These are phyloP conservation scores for Dendrolimus kikuchii DNA, from an alignment of 1,140 invertebrate species.

Conservation along the genomic window DNA sequence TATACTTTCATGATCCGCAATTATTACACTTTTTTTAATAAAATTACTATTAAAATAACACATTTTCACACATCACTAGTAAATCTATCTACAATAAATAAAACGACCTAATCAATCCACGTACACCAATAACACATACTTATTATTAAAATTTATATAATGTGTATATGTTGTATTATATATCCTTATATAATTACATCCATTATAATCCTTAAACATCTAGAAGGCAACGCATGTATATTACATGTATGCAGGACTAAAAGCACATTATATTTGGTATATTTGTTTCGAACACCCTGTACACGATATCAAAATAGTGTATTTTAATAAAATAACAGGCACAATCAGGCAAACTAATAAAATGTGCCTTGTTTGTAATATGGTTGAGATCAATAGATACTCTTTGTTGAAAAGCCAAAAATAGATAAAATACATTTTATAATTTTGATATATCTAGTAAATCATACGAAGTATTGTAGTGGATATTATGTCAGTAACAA, in stretches of 20 bases:
- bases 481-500: too few relatives aligned
- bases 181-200: too few relatives aligned
- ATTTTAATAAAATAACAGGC: constrained; percentile 48
- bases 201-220: constrained; percentile 17
- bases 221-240: constrained; percentile 60
- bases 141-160: constrained; percentile 9
- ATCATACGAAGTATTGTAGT: too few relatives aligned
- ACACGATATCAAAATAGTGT: constrained; percentile 63
- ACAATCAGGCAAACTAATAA: constrained; percentile 41
- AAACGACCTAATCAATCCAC: constrained; percentile 38
- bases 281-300: constrained; percentile 62
- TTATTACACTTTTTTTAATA: constrained; percentile 1
- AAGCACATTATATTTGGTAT: constrained; percentile 65
- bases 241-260: constrained; percentile 33
- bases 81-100: constrained; percentile 41
- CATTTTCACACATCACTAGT: constrained; percentile 22
- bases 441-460: too few relatives aligned
- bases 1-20: constrained; percentile 27
- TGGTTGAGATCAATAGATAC: constrained; percentile 44
- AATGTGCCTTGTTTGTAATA: constrained; percentile 25
- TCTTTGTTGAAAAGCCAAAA: constrained; percentile 7
- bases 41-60: constrained; percentile 23
- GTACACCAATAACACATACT: constrained; percentile 18
- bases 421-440: neutral
- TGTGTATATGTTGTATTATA: neutral